phyloP scores from a whole-genome alignment of 2,888 invertebrate genomes.

The Serrognathus titanus region DNA sequence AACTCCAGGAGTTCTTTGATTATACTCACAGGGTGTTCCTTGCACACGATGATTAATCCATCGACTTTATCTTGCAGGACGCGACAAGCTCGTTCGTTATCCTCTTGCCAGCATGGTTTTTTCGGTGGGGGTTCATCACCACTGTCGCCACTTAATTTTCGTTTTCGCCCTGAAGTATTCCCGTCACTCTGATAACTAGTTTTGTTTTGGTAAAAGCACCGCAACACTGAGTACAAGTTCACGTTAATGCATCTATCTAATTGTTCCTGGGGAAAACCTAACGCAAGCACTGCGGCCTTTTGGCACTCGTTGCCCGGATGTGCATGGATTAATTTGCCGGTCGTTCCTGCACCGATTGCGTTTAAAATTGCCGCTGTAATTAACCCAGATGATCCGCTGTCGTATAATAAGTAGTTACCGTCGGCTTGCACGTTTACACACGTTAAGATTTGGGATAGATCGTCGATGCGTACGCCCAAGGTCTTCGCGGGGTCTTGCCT shows the following conservation, averaged over 20 bases:
- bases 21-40: constrained; percentile 82
- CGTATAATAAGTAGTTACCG: constrained; percentile 78
- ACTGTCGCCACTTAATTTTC: constrained; percentile 14
- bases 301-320: constrained; percentile 81
- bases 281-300: constrained; percentile 71
- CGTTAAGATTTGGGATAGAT: constrained; percentile 83
- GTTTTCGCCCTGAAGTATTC: constrained; percentile 6
- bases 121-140: constrained; percentile 38
- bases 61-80: constrained; percentile 65
- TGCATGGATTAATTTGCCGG: constrained; percentile 67
- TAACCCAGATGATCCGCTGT: constrained; percentile 84
- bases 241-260: constrained; percentile 67
- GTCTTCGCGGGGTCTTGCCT: constrained; percentile 73
- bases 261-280: constrained; percentile 75
- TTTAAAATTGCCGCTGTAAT: constrained; percentile 79
- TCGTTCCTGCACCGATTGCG: constrained; percentile 64
- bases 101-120: constrained; percentile 66
- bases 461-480: constrained; percentile 78
- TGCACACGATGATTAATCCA: constrained; percentile 73
- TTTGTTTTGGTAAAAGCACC: constrained; percentile 62
- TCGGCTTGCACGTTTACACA: constrained; percentile 76
- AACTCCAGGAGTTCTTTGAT: constrained; percentile 71
- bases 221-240: constrained; percentile 71
- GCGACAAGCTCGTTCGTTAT: constrained; percentile 64
- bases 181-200: constrained; percentile 12